These are phyloP conservation scores for Cremastinae sp. DNA, from an alignment of 2,888 invertebrate genomes.

Conservation along the genomic window DNA sequence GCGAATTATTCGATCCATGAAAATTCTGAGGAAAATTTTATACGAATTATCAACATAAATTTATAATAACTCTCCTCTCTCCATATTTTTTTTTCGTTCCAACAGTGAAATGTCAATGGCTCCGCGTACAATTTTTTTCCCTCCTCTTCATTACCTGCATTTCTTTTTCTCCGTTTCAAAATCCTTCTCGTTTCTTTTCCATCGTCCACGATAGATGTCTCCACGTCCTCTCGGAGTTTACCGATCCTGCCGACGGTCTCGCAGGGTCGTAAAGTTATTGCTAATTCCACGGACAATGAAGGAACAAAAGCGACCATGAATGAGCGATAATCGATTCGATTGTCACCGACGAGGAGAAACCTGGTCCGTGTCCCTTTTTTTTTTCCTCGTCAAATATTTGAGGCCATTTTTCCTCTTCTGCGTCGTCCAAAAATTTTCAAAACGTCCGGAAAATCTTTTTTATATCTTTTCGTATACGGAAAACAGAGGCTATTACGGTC, in stretches of 20 bases:
- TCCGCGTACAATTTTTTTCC: slow-evolving; percentile 12
- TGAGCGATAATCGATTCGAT: slow-evolving; percentile 74
- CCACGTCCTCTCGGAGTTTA: slow-evolving; percentile 40
- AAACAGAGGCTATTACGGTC: slow-evolving; percentile 6
- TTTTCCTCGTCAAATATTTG: too few relatives aligned
- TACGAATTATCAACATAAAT: background rate
- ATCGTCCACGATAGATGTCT: slow-evolving; percentile 63
- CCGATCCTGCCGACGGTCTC: slow-evolving; percentile 26
- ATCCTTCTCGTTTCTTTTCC: slow-evolving; percentile 4
- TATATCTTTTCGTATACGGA: slow-evolving; percentile 4
- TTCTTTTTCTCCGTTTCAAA: slow-evolving; percentile 32
- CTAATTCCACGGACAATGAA: slow-evolving; percentile 66
- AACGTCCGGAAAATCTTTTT: background rate
- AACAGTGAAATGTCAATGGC: background rate
- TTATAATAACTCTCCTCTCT: background rate
- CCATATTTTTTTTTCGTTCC: slow-evolving; percentile 3
- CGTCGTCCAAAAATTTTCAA: too few relatives aligned
- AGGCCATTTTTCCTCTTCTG: too few relatives aligned
- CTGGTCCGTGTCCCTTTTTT: slow-evolving; percentile 47
- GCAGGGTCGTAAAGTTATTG: slow-evolving; percentile 69
- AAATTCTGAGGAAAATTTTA: too few relatives aligned
- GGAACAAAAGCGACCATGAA: slow-evolving; percentile 66
- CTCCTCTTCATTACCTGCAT: slow-evolving; percentile 34
- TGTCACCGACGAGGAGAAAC: slow-evolving; percentile 64
- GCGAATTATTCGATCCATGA: too few relatives aligned